Percentiles rank a stretch among this genome's conserved stretches.
Conservation (phyloP, 1,140 invertebrate genomes). For the Philaenus spumarius region DNA sequence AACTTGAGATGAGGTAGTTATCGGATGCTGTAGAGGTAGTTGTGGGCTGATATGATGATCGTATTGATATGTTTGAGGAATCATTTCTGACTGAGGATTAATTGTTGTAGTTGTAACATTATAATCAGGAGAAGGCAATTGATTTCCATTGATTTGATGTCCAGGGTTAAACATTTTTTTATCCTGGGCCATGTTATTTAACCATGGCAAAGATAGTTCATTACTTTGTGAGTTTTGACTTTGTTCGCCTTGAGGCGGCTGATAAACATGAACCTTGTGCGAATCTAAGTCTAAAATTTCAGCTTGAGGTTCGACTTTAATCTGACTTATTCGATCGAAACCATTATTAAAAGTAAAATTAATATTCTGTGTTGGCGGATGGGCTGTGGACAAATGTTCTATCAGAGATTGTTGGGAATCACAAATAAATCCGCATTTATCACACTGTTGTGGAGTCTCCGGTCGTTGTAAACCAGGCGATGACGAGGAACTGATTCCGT, state of each 20-base stretch:
- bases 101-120: slow-evolving; percentile 26
- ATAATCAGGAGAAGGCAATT: slow-evolving; percentile 41
- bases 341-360: slow-evolving; percentile 39
- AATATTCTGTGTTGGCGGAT: slow-evolving; percentile 49
- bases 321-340: slow-evolving; percentile 17
- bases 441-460: slow-evolving; percentile 62
- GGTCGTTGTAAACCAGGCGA: slow-evolving; percentile 53
- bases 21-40: slow-evolving; percentile 12
- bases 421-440: slow-evolving; percentile 70
- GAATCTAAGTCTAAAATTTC: slow-evolving; percentile 84
- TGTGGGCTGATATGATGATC: slow-evolving; percentile 16
- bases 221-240: slow-evolving; percentile 25
- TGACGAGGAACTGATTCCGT: slow-evolving; percentile 44
- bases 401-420: slow-evolving; percentile 59
- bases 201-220: slow-evolving; percentile 51
- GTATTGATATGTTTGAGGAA: slow-evolving; percentile 8
- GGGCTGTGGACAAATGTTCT: slow-evolving; percentile 62
- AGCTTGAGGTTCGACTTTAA: slow-evolving; percentile 53
- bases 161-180: slow-evolving; percentile 44
- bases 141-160: slow-evolving; percentile 37
- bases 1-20: slow-evolving; percentile 15
- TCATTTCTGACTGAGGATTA: slow-evolving; percentile 24
- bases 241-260: slow-evolving; percentile 41
- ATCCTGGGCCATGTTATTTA: slow-evolving; percentile 42
- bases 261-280: slow-evolving; percentile 69